These are phyloP conservation scores for Asteroscopus sphinx DNA, from an alignment of 2,888 invertebrate species.

Conservation along the genomic window DNA sequence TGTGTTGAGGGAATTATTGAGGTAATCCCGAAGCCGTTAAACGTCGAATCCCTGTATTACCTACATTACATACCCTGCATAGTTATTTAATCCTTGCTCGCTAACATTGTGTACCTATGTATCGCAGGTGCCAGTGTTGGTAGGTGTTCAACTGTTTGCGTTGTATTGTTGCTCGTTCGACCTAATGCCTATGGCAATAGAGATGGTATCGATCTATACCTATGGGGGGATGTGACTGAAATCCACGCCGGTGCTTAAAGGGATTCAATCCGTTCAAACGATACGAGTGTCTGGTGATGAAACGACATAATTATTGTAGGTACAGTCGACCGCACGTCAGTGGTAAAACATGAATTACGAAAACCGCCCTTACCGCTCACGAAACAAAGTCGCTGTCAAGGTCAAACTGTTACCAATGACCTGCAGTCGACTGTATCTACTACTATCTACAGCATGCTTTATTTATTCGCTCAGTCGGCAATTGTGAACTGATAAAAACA, in stretches of 20 bases:
- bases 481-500: conserved; percentile 43
- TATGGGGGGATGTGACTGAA: conserved; percentile 68
- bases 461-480: conserved; percentile 63
- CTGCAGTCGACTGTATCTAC: too few species aligned
- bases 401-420: too few species aligned
- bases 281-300: conserved; percentile 75
- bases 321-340: too few species aligned
- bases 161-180: conserved; percentile 67
- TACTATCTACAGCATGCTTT: conserved; percentile 63
- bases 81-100: conserved; percentile 86
- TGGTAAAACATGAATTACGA: too few species aligned
- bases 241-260: conserved; percentile 78
- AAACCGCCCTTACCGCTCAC: too few species aligned
- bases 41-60: conserved; percentile 86
- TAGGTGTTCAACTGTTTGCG: conserved; percentile 56
- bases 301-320: conserved; percentile 75
- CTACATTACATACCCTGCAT: conserved; percentile 85
- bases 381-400: too few species aligned
- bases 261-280: conserved; percentile 80
- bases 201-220: conserved; percentile 73
- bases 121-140: conserved; percentile 63
- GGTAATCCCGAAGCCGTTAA: conserved; percentile 89
- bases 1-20: conserved; percentile 84
- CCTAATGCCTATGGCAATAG: conserved; percentile 77
- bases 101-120: conserved; percentile 72